A percentile compares a stretch with the other conserved stretches of the same genome.
Conservation (phyloP, 2,888 invertebrate genomes). For the Rhopalosiphum nymphaeae region DNA sequence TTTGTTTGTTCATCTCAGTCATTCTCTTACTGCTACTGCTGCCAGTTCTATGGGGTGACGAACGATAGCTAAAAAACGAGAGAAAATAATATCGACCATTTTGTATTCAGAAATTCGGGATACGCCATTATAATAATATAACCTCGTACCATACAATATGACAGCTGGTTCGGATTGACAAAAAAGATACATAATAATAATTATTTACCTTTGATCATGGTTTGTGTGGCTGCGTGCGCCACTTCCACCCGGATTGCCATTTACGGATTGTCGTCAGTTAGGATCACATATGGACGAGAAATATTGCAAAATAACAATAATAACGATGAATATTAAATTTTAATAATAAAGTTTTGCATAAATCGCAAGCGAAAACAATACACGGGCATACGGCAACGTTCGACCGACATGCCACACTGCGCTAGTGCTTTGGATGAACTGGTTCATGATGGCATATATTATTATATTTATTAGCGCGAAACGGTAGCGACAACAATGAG, state of each 20-base stretch:
- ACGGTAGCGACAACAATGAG: background rate
- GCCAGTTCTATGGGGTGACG: background rate
- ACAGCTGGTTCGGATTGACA: background rate
- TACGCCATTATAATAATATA: too few species aligned
- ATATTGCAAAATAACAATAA: background rate
- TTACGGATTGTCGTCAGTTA: background rate
- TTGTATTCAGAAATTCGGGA: background rate
- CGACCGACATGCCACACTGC: background rate
- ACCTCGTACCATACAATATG: background rate
- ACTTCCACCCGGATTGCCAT: constrained; percentile 29
- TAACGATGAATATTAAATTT: background rate
- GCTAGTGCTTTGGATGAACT: background rate
- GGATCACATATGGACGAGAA: background rate
- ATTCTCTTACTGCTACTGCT: background rate
- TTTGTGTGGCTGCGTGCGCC: constrained; percentile 60
- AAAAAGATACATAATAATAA: background rate
- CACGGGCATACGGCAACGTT: background rate
- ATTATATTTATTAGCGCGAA: background rate
- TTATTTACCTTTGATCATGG: constrained; percentile 59
- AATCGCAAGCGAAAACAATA: background rate
- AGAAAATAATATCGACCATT: background rate
- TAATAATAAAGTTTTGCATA: background rate
- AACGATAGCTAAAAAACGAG: background rate
- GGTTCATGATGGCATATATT: background rate
- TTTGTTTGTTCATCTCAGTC: background rate